Conservation (phyloP, 2,888 invertebrate genomes). For the Lasioglossum figueresi region DNA sequence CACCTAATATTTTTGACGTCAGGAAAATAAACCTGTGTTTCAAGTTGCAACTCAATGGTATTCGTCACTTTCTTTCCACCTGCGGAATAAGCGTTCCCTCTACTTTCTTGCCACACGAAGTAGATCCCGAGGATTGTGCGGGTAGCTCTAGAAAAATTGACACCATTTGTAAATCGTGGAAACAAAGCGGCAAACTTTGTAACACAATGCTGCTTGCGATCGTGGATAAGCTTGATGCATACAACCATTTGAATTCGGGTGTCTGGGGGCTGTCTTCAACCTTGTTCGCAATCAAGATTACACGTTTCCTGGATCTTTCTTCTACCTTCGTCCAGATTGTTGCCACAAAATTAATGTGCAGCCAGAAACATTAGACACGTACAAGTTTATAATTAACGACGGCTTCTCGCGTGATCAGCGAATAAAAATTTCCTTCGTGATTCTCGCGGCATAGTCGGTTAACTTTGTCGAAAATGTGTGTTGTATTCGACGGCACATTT, state of each 20-base stretch:
- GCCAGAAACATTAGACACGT: neutral
- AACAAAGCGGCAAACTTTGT: conserved; percentile 12
- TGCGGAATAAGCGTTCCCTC: neutral
- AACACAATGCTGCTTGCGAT: conserved; percentile 6
- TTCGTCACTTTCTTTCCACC: neutral
- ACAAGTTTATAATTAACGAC: neutral
- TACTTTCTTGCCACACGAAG: neutral
- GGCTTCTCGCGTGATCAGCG: no score
- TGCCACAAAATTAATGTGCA: neutral
- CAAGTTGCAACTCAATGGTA: neutral
- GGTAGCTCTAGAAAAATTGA: conserved; percentile 2
- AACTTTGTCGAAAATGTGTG: neutral
- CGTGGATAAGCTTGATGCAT: conserved; percentile 10
- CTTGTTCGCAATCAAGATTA: neutral
- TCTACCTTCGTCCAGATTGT: neutral
- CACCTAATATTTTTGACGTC: neutral
- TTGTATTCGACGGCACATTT: neutral
- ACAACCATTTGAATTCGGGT: conserved; percentile 1
- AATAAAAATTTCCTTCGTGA: neutral
- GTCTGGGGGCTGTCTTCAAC: neutral
- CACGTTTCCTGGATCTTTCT: neutral
- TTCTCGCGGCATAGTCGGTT: neutral
- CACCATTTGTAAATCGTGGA: conserved; percentile 4
- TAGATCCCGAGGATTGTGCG: neutral
- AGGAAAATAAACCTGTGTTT: neutral